Base-by-base conservation (phyloP, 2,797 vertebrate species). In the Sciurus vulgaris region DNA sequence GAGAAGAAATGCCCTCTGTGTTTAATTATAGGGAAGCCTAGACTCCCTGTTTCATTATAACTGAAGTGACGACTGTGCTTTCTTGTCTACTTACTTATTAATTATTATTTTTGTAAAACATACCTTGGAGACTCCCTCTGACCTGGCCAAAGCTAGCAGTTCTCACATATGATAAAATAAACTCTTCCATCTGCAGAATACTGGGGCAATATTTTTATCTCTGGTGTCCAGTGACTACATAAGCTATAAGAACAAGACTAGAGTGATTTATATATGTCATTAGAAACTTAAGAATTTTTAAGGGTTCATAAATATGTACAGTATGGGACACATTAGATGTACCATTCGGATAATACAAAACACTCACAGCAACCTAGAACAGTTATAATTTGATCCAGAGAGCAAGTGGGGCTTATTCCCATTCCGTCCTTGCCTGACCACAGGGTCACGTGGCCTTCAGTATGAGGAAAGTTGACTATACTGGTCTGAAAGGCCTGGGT, bases 121-220 rank as follows among this genome's bases (percentile, higher is more conserved):
- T 41, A 67, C 81, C 30, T 88, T 72, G 30, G 38, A 61, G 35
- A 79, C 22, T 95, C 81, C 35, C 59, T 93, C 70, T 72, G 91
- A 51, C 61, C 38, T 74, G 63, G 69, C 56, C 78, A 94, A 94
- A 90, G 73, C 89, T 65, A 96, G 83, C 78, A 91, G 59, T 91
- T 93, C 76, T 94, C 88, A 91, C 67, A 28, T 91, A 44, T 83
- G 82, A 95, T 85, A 95, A 97, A 95, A 94, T 93, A 94, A 95
- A 97, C 70, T 74, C 86, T 95, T 94, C 84, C 87, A 93, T 77
- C 86, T 94, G 86, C 79, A 96, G 65, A 94, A 95, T 30, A 13
- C 41, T 14, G 44, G 79, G 65, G 67, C 35, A 96, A 30, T 90
- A 28, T 94, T 91, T 97, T 97, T 92, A 95, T 94, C 84, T 84